Base-by-base conservation (phyloP, 2,797 vertebrate genomes). In the Cirrhinus molitorella region DNA sequence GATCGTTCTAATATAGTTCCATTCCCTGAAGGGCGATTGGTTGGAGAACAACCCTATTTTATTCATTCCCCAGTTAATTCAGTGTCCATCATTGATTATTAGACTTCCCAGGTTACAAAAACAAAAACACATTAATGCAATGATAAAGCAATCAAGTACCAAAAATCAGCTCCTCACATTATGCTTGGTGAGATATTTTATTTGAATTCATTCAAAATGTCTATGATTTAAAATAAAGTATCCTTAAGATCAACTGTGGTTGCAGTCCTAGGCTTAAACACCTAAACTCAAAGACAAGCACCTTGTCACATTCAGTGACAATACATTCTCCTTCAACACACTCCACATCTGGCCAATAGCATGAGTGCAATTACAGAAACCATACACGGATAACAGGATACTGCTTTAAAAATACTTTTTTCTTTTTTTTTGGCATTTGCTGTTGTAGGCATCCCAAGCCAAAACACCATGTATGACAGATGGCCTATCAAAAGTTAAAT, bases 141-240 rank as follows among this genome's bases (percentile, higher is more conserved):
- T 2, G 47, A 77, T 13, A 67, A n/a, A 40, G 43, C 59, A 83
- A 72, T 83, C 7, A 7, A 31, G 25, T 63, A 63, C 59, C 59
- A 63, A 63, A 63, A 40, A 83, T 28, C 37, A 71, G 14, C 13
- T 21, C 21, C 25, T n/a, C 81, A 68, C 49, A 40, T 55, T 53
- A 9, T 23, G 12, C 23, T 34, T 90, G 81, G 70, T 90, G 84
- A 89, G 88, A 87, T 82, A 82, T 88, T 93, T 93, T 92, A 92
- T 92, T 92, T 81, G 72, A 89, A 89, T 83, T 88, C 66, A 88
- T 88, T 83, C 87, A 67, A 88, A 87, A 85, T 75, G 85, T 83
- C 83, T 86, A 85, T 83, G 76, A 83, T 76, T 90, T 88, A 82
- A 91, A 88, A 89, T 81, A 90, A 89, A 90, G 57, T 72, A 83